A percentile compares a stretch with the other conserved stretches of the same genome.
These are phyloP conservation scores for Leptopilina clavipes DNA, from an alignment of 1,140 invertebrate species.

Conservation along the genomic window DNA sequence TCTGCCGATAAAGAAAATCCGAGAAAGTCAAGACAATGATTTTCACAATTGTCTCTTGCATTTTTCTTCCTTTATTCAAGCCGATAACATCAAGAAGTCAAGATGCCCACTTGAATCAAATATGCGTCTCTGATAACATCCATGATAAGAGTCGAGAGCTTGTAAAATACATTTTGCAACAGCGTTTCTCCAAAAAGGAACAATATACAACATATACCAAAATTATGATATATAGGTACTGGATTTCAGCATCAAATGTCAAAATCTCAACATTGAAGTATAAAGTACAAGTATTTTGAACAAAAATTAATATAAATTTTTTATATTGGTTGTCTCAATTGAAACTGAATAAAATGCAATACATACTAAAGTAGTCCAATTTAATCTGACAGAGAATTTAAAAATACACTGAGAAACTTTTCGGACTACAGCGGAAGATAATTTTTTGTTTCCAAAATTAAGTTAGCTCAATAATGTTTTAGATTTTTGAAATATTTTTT, in stretches of 20 bases:
- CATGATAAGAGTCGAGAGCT: constrained; percentile 35
- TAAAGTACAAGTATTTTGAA: too few relatives aligned
- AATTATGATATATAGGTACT: not conserved
- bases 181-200: not conserved
- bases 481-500: not conserved
- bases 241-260: too few relatives aligned
- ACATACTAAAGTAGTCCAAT: too few relatives aligned
- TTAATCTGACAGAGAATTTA: too few relatives aligned
- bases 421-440: too few relatives aligned
- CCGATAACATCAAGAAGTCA: constrained; percentile 11
- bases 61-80: not conserved
- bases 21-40: not conserved
- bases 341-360: too few relatives aligned
- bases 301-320: too few relatives aligned
- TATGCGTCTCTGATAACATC: not conserved
- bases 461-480: too few relatives aligned
- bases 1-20: constrained; percentile 11
- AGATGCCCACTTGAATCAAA: constrained; percentile 32
- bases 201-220: not conserved
- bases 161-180: not conserved
- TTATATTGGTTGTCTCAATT: too few relatives aligned
- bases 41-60: constrained; percentile 2
- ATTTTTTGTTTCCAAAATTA: too few relatives aligned
- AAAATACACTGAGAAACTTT: too few relatives aligned
- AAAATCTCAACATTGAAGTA: too few relatives aligned